Evolutionary conservation across 1,140 invertebrate genomes (phyloP).

Genomic region (Eulimnadia texana): DNA sequence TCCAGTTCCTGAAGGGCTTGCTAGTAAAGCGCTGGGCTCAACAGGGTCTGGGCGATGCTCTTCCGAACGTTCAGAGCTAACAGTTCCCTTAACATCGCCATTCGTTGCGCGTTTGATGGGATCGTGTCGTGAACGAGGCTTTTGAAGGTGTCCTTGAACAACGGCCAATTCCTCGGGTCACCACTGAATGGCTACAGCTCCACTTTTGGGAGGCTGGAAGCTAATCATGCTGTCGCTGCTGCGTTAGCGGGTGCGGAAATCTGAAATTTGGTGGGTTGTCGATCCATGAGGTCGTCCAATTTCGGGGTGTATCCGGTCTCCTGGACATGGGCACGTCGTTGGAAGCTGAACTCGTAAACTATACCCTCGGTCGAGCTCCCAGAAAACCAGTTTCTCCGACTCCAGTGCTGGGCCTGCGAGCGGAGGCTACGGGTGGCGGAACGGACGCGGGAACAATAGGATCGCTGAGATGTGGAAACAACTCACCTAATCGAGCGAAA

Average conservation of each 20-base stretch:
- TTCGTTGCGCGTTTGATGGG: background rate
- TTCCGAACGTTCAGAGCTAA: slow-evolving; percentile 5
- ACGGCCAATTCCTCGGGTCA: background rate
- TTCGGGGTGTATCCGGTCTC: background rate
- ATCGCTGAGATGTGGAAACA: too few relatives aligned
- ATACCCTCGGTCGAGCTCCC: too few relatives aligned
- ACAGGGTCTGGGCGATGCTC: background rate
- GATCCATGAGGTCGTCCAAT: background rate
- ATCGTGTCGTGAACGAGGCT: slow-evolving; percentile 1
- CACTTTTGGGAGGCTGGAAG: background rate
- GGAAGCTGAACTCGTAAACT: too few relatives aligned
- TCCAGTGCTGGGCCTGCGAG: too few relatives aligned
- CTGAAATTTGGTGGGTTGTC: background rate
- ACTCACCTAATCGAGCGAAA: too few relatives aligned
- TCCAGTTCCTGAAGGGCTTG: slow-evolving; percentile 7
- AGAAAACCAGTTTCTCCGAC: too few relatives aligned
- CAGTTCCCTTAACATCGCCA: background rate
- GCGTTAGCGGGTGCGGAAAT: background rate
- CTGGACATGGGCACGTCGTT: background rate
- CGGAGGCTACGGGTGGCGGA: too few relatives aligned
- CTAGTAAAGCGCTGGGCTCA: background rate
- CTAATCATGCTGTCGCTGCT: background rate
- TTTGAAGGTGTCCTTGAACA: background rate
- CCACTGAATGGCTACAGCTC: background rate
- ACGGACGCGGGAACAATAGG: too few relatives aligned